Evolutionary conservation across 1,140 invertebrate genomes (phyloP), one percentile per base, ranked within the genome.

Genomic region (Brachionus asplanchnoidis): DNA sequence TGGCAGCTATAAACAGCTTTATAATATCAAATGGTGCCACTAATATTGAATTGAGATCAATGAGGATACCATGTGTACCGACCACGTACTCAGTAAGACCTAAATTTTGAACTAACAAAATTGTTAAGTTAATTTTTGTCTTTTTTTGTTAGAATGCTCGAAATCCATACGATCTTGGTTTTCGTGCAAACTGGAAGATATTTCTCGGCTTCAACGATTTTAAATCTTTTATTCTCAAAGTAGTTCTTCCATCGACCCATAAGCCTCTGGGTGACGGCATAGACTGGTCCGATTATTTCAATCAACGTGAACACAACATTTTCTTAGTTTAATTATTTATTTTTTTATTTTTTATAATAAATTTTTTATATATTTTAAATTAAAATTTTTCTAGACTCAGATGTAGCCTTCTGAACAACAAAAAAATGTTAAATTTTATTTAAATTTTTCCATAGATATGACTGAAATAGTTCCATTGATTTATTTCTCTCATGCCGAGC

Each of bases 161-260:
- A 66, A 97, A 97, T 92, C 95, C 95, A 0, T 97, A 96, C 88
- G 91, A 97, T 90, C 95, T 95, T 91, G 96, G 96, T 20, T 89
- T 91, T 11, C 90, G 90, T 86, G 93, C 94, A 87, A 98, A 98
- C 90, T 97, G 95, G 95, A 93, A 91, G 87, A 87, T 95, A 28
- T 97, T 97, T 90, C 90, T 97, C 56, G 95, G 95, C 4, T 88
- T 97, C 42, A 92, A 92, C 28, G 90, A 93, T 86, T 92, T 92
- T 85, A 93, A 93, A 91, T 85, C 87, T 66, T 88, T 88, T 77
- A 92, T 91, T 91, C 87, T 92, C 85, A 92, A 94, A 87, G 90
- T 97, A 42, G 84, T 97, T 50, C 90, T 96, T 40, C 95, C 95
- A 42, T 97, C 95, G 0, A 89, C 88, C 36, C 95, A 97, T 89